Evolutionary conservation across 1,140 invertebrate genomes (phyloP).

Genomic region (Drosophila pandora): DNA sequence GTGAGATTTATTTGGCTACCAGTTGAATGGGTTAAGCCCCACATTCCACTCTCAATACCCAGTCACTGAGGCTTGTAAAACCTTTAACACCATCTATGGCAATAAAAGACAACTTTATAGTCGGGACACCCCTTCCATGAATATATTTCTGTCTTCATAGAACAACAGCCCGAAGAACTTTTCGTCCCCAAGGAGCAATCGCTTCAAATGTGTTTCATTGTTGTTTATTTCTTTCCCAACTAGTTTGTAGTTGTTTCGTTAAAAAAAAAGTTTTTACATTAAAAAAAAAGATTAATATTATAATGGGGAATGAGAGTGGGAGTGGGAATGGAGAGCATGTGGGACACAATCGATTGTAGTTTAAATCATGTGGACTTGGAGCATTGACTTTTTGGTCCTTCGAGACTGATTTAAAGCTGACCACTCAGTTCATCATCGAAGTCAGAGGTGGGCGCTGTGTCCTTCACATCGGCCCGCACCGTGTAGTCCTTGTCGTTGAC

Average conservation of each 20-base stretch:
- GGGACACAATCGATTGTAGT: slow-evolving; percentile 10
- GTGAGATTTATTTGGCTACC: not conserved
- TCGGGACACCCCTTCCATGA: slow-evolving; percentile 14
- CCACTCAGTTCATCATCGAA: slow-evolving; percentile 49
- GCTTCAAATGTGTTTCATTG: slow-evolving; percentile 42
- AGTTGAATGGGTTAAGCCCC: slow-evolving; percentile 14
- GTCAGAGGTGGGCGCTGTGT: slow-evolving; percentile 34
- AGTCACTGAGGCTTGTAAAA: slow-evolving; percentile 5
- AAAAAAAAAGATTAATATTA: slow-evolving; percentile 28
- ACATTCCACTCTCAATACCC: not conserved
- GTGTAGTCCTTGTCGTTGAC: slow-evolving; percentile 71
- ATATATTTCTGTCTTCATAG: slow-evolving; percentile 36
- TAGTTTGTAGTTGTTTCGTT: slow-evolving; percentile 37
- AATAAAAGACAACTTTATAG: slow-evolving; percentile 43
- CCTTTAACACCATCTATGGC: slow-evolving; percentile 37
- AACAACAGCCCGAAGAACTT: slow-evolving; percentile 7
- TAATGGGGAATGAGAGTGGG: not conserved
- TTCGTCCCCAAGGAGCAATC: slow-evolving; percentile 35
- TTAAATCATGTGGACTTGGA: no score
- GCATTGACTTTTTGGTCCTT: not conserved
- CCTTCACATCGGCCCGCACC: slow-evolving; percentile 59
- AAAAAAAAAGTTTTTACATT: slow-evolving; percentile 17
- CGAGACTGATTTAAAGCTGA: slow-evolving; percentile 8
- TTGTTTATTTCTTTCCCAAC: slow-evolving; percentile 32
- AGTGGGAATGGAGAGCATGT: slow-evolving; percentile 2